Conservation (phyloP, 2,888 invertebrate genomes). For the Idaea dimidiata region DNA sequence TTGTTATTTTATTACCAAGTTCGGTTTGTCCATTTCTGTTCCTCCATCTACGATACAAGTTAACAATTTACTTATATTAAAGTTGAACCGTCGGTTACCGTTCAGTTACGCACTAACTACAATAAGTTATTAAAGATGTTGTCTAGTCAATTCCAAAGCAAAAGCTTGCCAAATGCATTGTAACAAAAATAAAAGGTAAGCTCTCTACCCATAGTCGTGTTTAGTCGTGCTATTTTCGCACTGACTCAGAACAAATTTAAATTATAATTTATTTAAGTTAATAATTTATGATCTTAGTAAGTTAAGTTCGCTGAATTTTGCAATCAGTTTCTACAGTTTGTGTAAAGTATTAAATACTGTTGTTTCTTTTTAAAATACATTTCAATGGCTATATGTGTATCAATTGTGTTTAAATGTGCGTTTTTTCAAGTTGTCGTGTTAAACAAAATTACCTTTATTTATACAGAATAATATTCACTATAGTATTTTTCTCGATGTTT, state of each 20-base stretch:
- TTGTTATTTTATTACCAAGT: too few relatives aligned
- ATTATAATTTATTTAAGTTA: too few relatives aligned
- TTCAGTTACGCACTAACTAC: neutral
- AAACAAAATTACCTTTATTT: neutral
- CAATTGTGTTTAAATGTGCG: neutral
- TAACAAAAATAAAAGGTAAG: neutral
- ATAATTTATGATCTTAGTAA: too few relatives aligned
- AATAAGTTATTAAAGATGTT: neutral
- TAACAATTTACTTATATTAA: neutral
- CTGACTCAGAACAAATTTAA: neutral
- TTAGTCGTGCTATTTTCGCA: neutral
- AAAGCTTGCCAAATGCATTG: neutral
- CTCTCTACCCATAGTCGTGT: neutral
- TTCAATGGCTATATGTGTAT: neutral
- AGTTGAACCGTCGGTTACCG: neutral
- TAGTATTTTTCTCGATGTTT: constrained; percentile 57
- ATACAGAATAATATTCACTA: neutral
- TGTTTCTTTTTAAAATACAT: neutral
- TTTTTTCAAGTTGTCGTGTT: neutral
- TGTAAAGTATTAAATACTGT: neutral
- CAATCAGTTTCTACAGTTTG: neutral
- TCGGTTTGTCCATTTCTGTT: too few relatives aligned
- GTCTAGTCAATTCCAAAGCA: constrained; percentile 1
- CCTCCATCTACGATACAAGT: too few relatives aligned
- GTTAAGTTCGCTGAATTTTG: neutral